Base-by-base conservation (phyloP, 2,113 vertebrate species). In the Saccopteryx bilineata region DNA sequence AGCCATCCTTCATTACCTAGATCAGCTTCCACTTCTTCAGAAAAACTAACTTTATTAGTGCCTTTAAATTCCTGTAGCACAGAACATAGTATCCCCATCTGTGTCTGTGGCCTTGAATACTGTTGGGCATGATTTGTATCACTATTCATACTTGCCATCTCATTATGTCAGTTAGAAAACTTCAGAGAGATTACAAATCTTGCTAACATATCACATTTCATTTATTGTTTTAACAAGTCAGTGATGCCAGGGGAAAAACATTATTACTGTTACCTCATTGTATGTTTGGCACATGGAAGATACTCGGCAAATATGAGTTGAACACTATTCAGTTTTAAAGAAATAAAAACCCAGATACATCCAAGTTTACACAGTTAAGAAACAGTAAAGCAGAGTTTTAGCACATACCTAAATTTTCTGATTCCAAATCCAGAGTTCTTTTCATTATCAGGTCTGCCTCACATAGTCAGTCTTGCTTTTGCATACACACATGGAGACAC, bases 311-410 rank as follows among this genome's bases (percentile, higher is more conserved):
- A 50, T 76, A 71, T 18, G 63, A 79, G 9, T 68, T 80, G 48
- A 96, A 26, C 13, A 28, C 8, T 18, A 54, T 89, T 84, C 2
- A 9, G 7, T 72, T 82, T 96, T 82, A 56, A 79, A 86, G 24
- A 87, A 86, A 89, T 28, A 11, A 90, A 89, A 92, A 4, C 12
- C 81, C 52, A 80, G 46, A 60, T 11, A 33, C 23, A 69, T 95
- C 91, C 52, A 82, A 28, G 48, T 79, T 87, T 68, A 80, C 48
- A 75, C 10, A 52, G 24, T 9, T 80, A 72, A 72, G 11, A 87
- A 80, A 83, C 2, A 75, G 11, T 56, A 56, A 87, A 56, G 68
- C 31, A 18, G 66, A 33, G 39, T 79, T 65, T 87, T 21, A 28
- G 68, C 18, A 46, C 17, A 69, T 56, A 13, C 17, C 46, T 60